Base-by-base conservation (phyloP, 2,797 vertebrate genomes). In the Pachyuromys duprasi region DNA sequence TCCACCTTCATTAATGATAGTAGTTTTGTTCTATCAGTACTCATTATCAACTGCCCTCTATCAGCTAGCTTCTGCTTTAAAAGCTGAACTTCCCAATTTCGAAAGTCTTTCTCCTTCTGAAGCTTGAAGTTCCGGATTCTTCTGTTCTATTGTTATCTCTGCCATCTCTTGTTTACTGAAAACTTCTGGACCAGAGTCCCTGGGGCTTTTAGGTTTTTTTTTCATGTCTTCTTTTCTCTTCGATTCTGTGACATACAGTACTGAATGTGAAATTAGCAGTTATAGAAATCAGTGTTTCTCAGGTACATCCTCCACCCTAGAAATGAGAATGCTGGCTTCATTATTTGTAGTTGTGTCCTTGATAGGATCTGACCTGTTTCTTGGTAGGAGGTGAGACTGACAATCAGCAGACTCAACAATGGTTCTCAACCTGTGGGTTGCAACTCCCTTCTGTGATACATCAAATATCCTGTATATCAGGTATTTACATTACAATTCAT, bases 101-200 rank as follows among this genome's bases (percentile, higher is more conserved):
- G 62, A 88, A 53, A 0, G 13, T 70, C 72, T 86, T 94, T 84
- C 42, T 95, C 31, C 49, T 90, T 39, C 95, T 90, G 17, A 12
- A 65, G 26, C 57, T 94, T 98, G 86, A 81, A 98, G 97, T 98
- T 98, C 97, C 94, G 94, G 55, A 18, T 60, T 95, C 92, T 74
- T 92, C 95, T 83, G 86, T 17, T 49, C 63, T 70, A 42, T 74
- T 53, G 0, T 93, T 49, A 57, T 65, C 45, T 81, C 8, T 74
- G 75, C 72, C 20, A 53, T 91, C 89, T 91, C 42, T 62, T 96
- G 94, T 97, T 98, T 97, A 95, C 81, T 45, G 0, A 60, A 78
- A 31, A 53, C 45, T 70, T 57, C 15, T 33, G 42, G 31, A 49
- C 69, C 15, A 5, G 24, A 26, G 18, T 31, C 75, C 63, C 31